Percentiles rank a stretch among this genome's conserved stretches.
Conservation (phyloP, 2,797 vertebrate genomes). For the Sebastes goodei region DNA sequence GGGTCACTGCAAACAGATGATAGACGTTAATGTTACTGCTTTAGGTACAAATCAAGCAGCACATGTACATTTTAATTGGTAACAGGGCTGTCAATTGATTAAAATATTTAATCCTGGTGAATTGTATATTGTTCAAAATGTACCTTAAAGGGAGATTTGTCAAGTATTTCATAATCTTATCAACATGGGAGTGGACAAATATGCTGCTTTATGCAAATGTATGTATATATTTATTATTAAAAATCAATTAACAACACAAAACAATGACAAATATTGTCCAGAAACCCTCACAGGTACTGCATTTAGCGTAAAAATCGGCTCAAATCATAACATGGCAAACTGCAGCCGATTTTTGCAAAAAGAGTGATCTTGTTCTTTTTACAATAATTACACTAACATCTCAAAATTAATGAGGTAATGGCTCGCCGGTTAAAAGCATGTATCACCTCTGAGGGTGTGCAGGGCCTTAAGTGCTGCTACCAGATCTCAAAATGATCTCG, state of each 20-base stretch:
- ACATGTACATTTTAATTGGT: neutral
- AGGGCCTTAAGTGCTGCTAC: neutral
- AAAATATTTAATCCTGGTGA: too few relatives aligned
- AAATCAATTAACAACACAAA: too few relatives aligned
- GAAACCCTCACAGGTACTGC: too few relatives aligned
- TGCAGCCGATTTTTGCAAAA: neutral
- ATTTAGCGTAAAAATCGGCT: fast-evolving
- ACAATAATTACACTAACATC: neutral
- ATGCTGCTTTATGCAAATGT: too few relatives aligned
- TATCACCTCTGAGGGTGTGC: neutral
- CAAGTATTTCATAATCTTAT: too few relatives aligned
- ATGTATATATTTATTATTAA: too few relatives aligned
- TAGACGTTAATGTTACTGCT: fast-evolving
- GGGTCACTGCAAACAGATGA: neutral
- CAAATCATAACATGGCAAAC: too few relatives aligned
- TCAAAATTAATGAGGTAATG: neutral
- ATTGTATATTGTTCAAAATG: too few relatives aligned
- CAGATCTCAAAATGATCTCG: neutral
- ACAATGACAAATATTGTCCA: fast-evolving
- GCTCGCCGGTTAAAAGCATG: neutral
- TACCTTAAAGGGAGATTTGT: too few relatives aligned
- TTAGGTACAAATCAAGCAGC: neutral
- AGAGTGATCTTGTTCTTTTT: neutral
- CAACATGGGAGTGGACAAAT: too few relatives aligned
- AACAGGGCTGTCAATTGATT: too few relatives aligned